A percentile compares a stretch with the other conserved stretches of the same genome.
These are phyloP conservation scores for Camelus bactrianus DNA, from an alignment of 2,113 vertebrate genomes.

Conservation along the genomic window DNA sequence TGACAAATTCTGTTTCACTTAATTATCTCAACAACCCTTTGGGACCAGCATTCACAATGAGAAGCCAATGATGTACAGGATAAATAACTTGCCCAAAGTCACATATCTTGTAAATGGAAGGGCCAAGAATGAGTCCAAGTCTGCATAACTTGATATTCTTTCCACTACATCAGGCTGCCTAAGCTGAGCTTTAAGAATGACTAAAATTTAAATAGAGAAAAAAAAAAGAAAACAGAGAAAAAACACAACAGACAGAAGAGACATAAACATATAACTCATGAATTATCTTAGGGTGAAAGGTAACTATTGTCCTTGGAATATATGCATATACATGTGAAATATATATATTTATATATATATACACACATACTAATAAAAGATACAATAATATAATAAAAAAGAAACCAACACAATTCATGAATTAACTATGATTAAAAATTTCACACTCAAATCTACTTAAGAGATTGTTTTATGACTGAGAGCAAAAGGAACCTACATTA, in stretches of 20 bases:
- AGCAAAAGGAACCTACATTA: constrained; percentile 11
- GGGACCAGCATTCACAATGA: background rate
- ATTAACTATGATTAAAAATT: constrained; percentile 29
- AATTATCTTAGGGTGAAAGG: constrained; percentile 11
- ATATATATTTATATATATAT: background rate
- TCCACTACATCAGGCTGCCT: background rate
- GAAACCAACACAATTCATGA: constrained; percentile 20
- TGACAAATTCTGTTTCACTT: constrained; percentile 29
- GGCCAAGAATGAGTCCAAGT: background rate
- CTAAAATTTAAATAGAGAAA: background rate
- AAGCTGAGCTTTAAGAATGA: constrained; percentile 17
- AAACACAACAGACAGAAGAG: background rate
- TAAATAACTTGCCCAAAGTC: background rate
- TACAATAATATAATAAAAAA: constrained; percentile 4
- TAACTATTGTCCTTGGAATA: background rate
- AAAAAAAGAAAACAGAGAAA: background rate
- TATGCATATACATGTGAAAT: background rate
- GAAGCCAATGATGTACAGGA: constrained; percentile 7
- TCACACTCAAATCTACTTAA: constrained; percentile 2
- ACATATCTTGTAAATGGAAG: constrained; percentile 27
- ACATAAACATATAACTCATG: background rate
- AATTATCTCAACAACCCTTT: constrained; percentile 10
- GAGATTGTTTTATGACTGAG: background rate
- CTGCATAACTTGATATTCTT: background rate
- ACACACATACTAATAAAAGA: background rate